Conservation (phyloP, 2,113 vertebrate species). For the Corvus moneduloides region DNA sequence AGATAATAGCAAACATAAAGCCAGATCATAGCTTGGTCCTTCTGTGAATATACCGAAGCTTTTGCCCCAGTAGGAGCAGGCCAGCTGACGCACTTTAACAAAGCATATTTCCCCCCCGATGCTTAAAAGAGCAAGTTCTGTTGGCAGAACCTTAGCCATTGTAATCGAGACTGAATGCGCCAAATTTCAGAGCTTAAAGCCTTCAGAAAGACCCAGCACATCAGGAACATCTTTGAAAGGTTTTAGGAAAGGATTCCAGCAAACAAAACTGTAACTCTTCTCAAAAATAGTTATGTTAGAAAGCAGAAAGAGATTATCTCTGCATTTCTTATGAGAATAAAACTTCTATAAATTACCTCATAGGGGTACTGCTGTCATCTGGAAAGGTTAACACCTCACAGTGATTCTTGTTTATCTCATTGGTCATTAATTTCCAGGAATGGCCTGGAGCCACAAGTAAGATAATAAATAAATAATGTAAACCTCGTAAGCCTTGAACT, state of each 20-base stretch:
- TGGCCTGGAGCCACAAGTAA: not conserved
- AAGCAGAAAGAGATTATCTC: not conserved
- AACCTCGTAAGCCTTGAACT: constrained; percentile 37
- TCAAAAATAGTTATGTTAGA: not conserved
- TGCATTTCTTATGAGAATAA: not conserved
- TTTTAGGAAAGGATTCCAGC: not conserved
- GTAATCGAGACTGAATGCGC: not conserved
- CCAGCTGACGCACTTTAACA: not conserved
- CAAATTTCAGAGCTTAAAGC: not conserved
- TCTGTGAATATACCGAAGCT: not conserved
- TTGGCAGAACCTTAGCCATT: not conserved
- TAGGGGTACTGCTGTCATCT: not conserved
- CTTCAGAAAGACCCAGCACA: not conserved
- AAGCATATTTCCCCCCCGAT: not conserved
- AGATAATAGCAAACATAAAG: not conserved
- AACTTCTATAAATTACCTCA: not conserved
- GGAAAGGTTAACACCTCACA: constrained; percentile 10
- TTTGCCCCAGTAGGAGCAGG: not conserved
- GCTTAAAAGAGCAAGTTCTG: not conserved
- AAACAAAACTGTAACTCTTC: not conserved
- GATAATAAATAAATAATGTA: constrained; percentile 47
- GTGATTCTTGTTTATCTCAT: constrained; percentile 28
- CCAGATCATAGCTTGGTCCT: not conserved
- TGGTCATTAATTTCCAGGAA: constrained; percentile 57
- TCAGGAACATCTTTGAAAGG: not conserved